Evolutionary conservation across 2,113 vertebrate genomes (phyloP).

Genomic region (Thalassarche chlororhynchos): DNA sequence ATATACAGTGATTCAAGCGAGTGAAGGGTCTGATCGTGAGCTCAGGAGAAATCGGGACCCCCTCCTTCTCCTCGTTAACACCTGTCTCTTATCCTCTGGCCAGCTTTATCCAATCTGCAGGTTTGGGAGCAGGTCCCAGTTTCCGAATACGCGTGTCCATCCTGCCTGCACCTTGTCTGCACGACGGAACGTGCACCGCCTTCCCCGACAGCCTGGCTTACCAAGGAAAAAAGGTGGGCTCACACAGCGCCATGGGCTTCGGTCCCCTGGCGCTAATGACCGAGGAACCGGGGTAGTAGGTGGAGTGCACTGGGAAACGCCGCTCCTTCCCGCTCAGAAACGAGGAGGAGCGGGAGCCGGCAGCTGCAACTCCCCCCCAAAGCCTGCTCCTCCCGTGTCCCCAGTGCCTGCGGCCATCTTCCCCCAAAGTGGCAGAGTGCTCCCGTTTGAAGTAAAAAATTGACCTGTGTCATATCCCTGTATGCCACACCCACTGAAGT

Average conservation of each 20-base stretch:
- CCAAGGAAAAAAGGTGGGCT: too few relatives aligned
- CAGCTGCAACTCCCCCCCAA: background rate
- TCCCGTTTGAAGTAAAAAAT: background rate
- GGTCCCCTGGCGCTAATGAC: fast-evolving
- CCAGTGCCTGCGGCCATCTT: fast-evolving
- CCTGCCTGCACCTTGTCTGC: too few relatives aligned
- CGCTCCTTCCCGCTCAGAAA: background rate
- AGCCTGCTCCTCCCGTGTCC: background rate
- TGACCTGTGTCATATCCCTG: too few relatives aligned
- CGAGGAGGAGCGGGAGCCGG: background rate
- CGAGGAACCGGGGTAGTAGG: too few relatives aligned
- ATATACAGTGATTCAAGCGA: fast-evolving
- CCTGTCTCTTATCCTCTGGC: too few relatives aligned
- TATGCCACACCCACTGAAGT: fast-evolving
- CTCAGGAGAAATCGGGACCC: fast-evolving
- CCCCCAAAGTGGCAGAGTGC: background rate
- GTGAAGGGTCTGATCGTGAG: background rate
- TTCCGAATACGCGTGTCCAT: fast-evolving
- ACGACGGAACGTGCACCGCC: fast-evolving
- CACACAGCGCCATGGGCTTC: fast-evolving
- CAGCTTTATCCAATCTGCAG: background rate
- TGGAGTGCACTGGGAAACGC: fast-evolving
- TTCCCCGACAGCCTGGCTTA: background rate
- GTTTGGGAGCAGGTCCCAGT: background rate
- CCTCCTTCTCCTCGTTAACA: background rate